Conservation (phyloP, 1,140 invertebrate genomes). For the Diabrotica virgifera region DNA sequence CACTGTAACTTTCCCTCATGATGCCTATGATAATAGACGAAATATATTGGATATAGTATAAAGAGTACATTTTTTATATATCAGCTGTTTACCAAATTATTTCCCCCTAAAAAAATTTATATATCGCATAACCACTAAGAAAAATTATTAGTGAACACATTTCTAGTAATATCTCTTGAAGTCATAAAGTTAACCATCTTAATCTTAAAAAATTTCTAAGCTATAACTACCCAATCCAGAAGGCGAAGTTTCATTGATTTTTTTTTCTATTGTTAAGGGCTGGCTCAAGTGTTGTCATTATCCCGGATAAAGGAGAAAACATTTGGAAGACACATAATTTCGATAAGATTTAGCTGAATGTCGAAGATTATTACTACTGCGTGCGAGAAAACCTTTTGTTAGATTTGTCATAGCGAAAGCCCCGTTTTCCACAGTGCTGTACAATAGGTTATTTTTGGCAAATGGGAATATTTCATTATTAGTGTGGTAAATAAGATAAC, state of each 20-base stretch:
- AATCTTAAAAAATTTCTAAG: not conserved
- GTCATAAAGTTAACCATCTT: not conserved
- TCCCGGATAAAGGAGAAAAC: conserved; percentile 1
- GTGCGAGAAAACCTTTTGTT: not conserved
- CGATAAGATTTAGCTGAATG: not conserved
- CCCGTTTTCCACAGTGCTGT: not conserved
- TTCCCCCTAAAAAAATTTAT: too few relatives aligned
- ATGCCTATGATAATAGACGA: too few relatives aligned
- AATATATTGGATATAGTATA: too few relatives aligned
- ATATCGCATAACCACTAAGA: too few relatives aligned
- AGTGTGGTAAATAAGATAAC: too few relatives aligned
- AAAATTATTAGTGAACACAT: too few relatives aligned
- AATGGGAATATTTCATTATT: too few relatives aligned
- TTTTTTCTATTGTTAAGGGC: not conserved
- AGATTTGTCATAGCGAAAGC: not conserved
- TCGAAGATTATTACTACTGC: not conserved
- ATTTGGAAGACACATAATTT: conserved; percentile 1
- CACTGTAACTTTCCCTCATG: too few relatives aligned
- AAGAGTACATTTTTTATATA: too few relatives aligned
- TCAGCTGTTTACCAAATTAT: too few relatives aligned
- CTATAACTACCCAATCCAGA: not conserved
- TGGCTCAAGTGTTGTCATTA: not conserved
- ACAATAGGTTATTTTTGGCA: not conserved
- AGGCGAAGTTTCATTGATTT: not conserved
- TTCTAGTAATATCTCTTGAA: too few relatives aligned